These are phyloP conservation scores for Melospiza melodia DNA, from an alignment of 2,113 vertebrate genomes.

Conservation along the genomic window DNA sequence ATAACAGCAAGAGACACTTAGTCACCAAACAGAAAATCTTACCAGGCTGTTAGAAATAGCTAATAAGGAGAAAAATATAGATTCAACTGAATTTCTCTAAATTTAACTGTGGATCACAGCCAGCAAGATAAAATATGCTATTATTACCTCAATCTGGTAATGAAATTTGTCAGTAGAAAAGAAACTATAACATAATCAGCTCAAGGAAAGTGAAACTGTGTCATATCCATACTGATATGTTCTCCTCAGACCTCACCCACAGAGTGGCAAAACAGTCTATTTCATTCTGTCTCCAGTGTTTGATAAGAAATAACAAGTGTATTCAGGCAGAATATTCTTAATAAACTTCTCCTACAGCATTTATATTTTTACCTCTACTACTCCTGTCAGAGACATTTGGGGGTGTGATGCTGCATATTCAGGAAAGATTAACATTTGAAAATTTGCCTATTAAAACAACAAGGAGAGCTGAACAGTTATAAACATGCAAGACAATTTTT, in stretches of 20 bases:
- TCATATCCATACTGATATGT: neutral
- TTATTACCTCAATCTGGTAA: neutral
- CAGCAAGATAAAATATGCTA: neutral
- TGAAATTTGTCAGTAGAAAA: neutral
- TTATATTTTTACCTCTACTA: conserved; percentile 1
- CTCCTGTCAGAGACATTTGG: conserved; percentile 3
- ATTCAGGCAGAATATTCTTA: conserved; percentile 2
- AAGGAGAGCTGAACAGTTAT: neutral
- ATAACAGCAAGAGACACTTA: neutral
- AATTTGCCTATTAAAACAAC: neutral
- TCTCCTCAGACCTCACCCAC: neutral
- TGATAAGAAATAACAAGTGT: neutral
- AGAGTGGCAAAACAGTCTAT: neutral
- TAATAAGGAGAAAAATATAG: neutral
- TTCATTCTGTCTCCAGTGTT: neutral
- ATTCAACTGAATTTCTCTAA: neutral
- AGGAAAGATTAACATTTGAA: neutral
- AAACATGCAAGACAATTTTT: neutral
- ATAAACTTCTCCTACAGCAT: neutral
- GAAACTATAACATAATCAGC: neutral
- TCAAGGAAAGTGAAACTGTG: neutral
- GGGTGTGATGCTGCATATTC: neutral
- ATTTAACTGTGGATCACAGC: neutral
- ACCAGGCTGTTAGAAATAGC: neutral
- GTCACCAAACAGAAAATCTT: neutral